Conservation (phyloP, 2,888 invertebrate species). For the Clepsis dumicolana region DNA sequence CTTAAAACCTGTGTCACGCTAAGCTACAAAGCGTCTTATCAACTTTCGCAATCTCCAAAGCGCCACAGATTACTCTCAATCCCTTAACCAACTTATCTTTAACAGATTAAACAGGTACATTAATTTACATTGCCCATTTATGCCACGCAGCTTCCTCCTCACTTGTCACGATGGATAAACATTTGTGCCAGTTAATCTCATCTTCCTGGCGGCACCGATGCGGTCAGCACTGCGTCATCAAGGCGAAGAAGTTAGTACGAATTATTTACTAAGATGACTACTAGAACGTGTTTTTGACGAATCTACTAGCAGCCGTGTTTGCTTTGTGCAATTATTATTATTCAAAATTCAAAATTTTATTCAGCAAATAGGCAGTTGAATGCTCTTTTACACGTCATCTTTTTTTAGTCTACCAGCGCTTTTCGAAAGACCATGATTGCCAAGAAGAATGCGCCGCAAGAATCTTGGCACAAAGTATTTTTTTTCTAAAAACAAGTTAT, state of each 20-base stretch:
- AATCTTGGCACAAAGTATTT: no score
- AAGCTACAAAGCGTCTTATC: not conserved
- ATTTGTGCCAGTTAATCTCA: conserved; percentile 59
- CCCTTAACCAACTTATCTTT: conserved; percentile 14
- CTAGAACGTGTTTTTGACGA: no score
- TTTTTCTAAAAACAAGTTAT: no score
- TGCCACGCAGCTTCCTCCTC: conserved; percentile 27
- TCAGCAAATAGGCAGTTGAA: no score
- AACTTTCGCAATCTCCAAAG: not conserved
- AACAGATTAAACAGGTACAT: conserved; percentile 11
- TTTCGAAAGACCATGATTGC: no score
- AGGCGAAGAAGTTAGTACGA: conserved; percentile 18
- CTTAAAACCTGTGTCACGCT: not conserved
- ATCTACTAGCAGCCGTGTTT: no score
- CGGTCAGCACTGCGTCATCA: conserved; percentile 61
- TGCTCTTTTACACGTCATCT: no score
- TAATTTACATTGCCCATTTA: conserved; percentile 17
- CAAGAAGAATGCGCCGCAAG: no score
- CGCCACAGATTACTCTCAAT: not conserved
- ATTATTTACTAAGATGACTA: no score
- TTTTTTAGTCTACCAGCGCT: no score
- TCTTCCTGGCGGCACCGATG: conserved; percentile 74
- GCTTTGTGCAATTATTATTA: no score
- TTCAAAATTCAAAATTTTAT: no score
- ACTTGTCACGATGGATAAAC: conserved; percentile 27